phyloP scores from a whole-genome alignment of 92 coral and sea anemone genomes.

The Scolanthus callimorphus region DNA sequence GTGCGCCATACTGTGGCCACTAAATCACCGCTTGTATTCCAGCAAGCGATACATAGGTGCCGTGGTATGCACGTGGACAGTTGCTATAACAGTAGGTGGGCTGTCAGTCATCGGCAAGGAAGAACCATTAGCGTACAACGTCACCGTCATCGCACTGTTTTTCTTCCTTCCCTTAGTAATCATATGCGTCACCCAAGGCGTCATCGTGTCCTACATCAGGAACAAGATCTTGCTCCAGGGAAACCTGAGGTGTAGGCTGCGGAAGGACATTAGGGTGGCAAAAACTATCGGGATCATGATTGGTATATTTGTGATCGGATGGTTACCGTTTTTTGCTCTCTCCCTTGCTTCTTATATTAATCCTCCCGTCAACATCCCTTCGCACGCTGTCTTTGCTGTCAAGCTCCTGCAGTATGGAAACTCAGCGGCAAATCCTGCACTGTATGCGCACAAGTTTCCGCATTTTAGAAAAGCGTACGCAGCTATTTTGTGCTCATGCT shows the following conservation, averaged over 20 bases:
- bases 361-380: conserved; percentile 7
- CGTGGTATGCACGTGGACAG: conserved; percentile 35
- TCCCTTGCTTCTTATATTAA: conserved; percentile 21
- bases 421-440: conserved; percentile 55
- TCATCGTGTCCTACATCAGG: conserved; percentile 33
- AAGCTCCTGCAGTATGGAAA: conserved; percentile 73
- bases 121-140: conserved; percentile 45
- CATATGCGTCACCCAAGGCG: conserved; percentile 45
- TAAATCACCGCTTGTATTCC: conserved; percentile 54
- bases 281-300: conserved; percentile 59
- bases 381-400: conserved; percentile 61
- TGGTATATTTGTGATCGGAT: conserved; percentile 53
- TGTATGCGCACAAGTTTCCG: conserved; percentile 70
- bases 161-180: conserved; percentile 50
- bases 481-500: conserved; percentile 47
- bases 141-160: conserved; percentile 42
- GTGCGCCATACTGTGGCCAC: conserved; percentile 72
- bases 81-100: conserved; percentile 38
- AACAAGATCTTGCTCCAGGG: conserved; percentile 7
- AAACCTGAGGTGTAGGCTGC: conserved; percentile 16
- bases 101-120: conserved; percentile 46
- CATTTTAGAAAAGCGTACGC: conserved; percentile 58
- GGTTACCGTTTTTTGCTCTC: conserved; percentile 65
- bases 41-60: conserved; percentile 27
- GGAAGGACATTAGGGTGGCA: conserved; percentile 57